Base-by-base conservation (phyloP, 1,140 invertebrate genomes). In the Zaprionus africanus region DNA sequence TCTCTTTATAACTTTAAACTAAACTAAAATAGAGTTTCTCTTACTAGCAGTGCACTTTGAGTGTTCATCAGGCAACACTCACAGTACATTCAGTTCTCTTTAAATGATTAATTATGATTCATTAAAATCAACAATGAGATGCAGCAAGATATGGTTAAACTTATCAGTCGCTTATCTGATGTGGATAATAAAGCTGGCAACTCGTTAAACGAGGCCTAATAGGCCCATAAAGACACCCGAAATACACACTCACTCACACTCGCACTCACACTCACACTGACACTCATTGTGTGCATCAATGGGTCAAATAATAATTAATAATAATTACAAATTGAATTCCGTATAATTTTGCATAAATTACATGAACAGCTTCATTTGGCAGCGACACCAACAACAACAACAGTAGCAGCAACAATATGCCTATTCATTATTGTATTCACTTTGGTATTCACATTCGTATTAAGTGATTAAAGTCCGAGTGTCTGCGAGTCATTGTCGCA, bases 301-400 rank as follows among this genome's bases (percentile, higher is more conserved):
- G 6, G 28, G 7, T 19, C 17, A n/a, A 51, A 61, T 63, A 64
- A 65, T 62, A 54, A 41, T 56, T 70, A 68, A 59, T 53, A 66
- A 53, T 66, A 66, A 72, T 72, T 72, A 72, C 41, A 24, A 65
- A 57, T 65, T 46, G 15, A 54, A 66, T 59, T 65, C 31, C 31
- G 54, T 59, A 53, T 58, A 46, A 34, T 24, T 66, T 59, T 31
- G 22, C 62, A 66, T 72, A 59, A 59, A 66, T 59, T 26, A 53
- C 4, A 49, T 12, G 28, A 64, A 58, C 46, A 57, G 17, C 61
- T 70, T 70, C 26, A 63, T 70, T 43, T 54, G 28, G 38, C 15
- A 51, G 46, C 41, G 5, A 38, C 36, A 15, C 13, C 36, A 38
- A 38, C 34, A 54, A 38, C 36, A 15, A 38, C 36, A 38, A 38